Evolutionary conservation across 2,888 invertebrate genomes (phyloP).

Genomic region (Diplazon laetatorius): DNA sequence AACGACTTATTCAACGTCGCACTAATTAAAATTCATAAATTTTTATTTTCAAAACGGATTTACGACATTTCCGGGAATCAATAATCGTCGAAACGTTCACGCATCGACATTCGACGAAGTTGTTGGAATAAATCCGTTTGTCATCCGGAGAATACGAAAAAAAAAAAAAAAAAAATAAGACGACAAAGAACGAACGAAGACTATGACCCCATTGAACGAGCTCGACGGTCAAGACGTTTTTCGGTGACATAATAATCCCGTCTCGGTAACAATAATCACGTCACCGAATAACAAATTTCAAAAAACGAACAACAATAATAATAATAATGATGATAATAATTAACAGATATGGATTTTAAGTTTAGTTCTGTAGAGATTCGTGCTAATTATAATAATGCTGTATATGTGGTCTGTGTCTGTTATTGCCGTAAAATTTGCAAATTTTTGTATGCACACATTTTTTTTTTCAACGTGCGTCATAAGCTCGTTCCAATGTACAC

Average conservation of each 20-base stretch:
- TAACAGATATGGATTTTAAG: not conserved
- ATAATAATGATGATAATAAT: no score
- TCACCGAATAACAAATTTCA: not conserved
- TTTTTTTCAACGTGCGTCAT: slow-evolving; percentile 32
- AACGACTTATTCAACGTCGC: slow-evolving; percentile 11
- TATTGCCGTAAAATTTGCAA: slow-evolving; percentile 41
- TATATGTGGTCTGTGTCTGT: slow-evolving; percentile 4
- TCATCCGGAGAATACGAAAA: no score
- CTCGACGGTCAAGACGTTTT: slow-evolving; percentile 2
- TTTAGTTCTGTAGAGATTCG: no score
- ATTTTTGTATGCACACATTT: slow-evolving; percentile 34
- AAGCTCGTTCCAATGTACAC: not conserved
- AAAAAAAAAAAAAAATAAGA: no score
- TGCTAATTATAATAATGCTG: no score
- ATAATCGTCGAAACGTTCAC: no score
- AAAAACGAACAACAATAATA: not conserved
- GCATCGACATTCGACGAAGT: not conserved
- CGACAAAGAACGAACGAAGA: not conserved
- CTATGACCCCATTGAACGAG: slow-evolving; percentile 11
- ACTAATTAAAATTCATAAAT: slow-evolving; percentile 29
- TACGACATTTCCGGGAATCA: no score
- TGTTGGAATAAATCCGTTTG: no score
- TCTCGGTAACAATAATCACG: not conserved
- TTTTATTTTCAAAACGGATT: no score
- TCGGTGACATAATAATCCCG: slow-evolving; percentile 17